Conservation (phyloP, 2,888 invertebrate genomes). For the Caenorhabditis afra region DNA sequence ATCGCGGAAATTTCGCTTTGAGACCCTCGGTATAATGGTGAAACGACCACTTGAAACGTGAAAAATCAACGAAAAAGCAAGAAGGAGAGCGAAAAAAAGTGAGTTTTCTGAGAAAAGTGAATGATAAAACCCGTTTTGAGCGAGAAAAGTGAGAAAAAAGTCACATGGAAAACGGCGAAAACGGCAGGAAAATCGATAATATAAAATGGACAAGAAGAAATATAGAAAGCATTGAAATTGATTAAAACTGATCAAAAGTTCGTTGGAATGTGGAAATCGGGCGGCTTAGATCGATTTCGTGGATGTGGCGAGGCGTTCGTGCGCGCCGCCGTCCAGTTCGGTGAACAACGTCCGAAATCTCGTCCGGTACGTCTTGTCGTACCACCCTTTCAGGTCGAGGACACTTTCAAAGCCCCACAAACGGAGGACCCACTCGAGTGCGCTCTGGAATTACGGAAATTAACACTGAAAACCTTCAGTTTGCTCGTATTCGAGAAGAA, state of each 20-base stretch:
- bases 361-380: conserved; percentile 13
- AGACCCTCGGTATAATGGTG: no score
- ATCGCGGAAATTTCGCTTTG: no score
- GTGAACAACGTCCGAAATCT: conserved; percentile 1
- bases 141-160: not conserved
- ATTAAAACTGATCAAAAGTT: no score
- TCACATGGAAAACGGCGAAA: not conserved
- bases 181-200: no score
- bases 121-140: not conserved
- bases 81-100: no score
- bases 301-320: no score
- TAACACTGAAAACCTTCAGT: not conserved
- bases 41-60: no score
- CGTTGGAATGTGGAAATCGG: not conserved
- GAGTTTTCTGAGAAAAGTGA: not conserved
- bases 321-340: not conserved
- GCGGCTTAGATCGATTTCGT: not conserved
- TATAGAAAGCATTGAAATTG: not conserved
- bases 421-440: conserved; percentile 24
- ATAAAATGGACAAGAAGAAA: not conserved
- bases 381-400: conserved; percentile 28
- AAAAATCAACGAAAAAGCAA: no score
- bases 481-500: no score
- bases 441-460: not conserved
- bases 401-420: conserved; percentile 9